Base-by-base conservation (phyloP, 2,113 vertebrate genomes). In the Anarhynchus alexandrinus region DNA sequence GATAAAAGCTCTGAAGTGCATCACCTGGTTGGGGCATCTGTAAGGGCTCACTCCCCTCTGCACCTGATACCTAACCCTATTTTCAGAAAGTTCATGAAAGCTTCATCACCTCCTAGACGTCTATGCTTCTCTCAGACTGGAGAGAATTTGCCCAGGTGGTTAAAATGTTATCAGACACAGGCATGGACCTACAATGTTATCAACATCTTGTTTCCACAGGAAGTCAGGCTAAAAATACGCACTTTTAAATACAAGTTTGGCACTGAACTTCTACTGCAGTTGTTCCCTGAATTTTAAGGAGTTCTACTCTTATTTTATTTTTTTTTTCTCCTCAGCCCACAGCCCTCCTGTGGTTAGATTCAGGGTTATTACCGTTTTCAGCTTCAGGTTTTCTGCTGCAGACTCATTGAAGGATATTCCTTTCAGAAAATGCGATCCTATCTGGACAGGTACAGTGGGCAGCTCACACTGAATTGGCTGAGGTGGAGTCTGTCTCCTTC, bases 331-430 rank as follows among this genome's bases (percentile, higher is more conserved):
- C 19, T 5, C n/a, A n/a, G n/a, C 8, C 30, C 15, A 5, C 22
- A 5, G 21, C 22, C 17, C 42, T 69, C 27, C 22, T 40, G 27
- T 42, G 25, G 17, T 40, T 49, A 52, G 32, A 59, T 82, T n/a
- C 51, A 52, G 67, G 20, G 18, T 36, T 55, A 42, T 67, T 99
- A 99, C 99, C 98, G 98, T 99, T 98, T 99, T 99, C 71, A 99
- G 98, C 96, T 99, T 99, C 93, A 99, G 98, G 98, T 99, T 99
- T 95, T 99, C 99, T 14, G 99, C 98, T 7, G 99, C 98, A 2
- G 99, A 99, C 97, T 99, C 99, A 6, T 99, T 99, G 93, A 99
- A 99, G 92, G 99, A 99, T 94, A 99, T 99, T 62, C 99, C 99
- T 98, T 99, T 99, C 93, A 99, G 98, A 94, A 99, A 99, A 94